These are phyloP conservation scores for Drosophila asahinai DNA, from an alignment of 1,140 invertebrate species.

Conservation along the genomic window DNA sequence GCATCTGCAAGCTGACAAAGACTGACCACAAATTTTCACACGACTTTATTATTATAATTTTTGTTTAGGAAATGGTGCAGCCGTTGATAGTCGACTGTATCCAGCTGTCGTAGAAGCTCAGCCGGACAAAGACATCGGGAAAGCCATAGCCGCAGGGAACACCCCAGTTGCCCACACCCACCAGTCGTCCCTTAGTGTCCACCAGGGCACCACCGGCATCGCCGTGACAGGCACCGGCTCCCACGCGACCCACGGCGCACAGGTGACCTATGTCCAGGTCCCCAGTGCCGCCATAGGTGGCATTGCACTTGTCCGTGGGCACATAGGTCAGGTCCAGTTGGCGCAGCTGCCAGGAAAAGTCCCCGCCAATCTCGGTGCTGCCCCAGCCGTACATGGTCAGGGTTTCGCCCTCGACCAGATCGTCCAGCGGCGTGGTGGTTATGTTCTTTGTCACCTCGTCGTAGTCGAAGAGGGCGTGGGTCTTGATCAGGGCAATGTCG, in stretches of 20 bases:
- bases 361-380: slow-evolving; percentile 39
- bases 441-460: slow-evolving; percentile 86
- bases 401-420: slow-evolving; percentile 64
- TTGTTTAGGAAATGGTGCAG: slow-evolving; percentile 33
- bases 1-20: neutral
- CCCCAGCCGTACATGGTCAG: slow-evolving; percentile 87
- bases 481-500: slow-evolving; percentile 86
- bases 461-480: slow-evolving; percentile 79
- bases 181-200: slow-evolving; percentile 61
- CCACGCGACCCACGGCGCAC: slow-evolving; percentile 87
- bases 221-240: slow-evolving; percentile 85
- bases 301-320: slow-evolving; percentile 43
- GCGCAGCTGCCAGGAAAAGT: slow-evolving; percentile 53
- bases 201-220: slow-evolving; percentile 74
- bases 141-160: slow-evolving; percentile 86
- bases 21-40: slow-evolving; percentile 9
- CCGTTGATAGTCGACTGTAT: slow-evolving; percentile 66
- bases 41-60: slow-evolving; percentile 28
- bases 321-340: slow-evolving; percentile 69
- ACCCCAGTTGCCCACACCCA: slow-evolving; percentile 86
- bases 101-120: slow-evolving; percentile 81
- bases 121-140: slow-evolving; percentile 86
- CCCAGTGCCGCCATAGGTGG: slow-evolving; percentile 31
- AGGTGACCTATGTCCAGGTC: slow-evolving; percentile 85
- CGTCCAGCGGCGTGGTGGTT: slow-evolving; percentile 44